phyloP scores from a whole-genome alignment of 2,797 vertebrate genomes.

The Clarias platycephalus region DNA sequence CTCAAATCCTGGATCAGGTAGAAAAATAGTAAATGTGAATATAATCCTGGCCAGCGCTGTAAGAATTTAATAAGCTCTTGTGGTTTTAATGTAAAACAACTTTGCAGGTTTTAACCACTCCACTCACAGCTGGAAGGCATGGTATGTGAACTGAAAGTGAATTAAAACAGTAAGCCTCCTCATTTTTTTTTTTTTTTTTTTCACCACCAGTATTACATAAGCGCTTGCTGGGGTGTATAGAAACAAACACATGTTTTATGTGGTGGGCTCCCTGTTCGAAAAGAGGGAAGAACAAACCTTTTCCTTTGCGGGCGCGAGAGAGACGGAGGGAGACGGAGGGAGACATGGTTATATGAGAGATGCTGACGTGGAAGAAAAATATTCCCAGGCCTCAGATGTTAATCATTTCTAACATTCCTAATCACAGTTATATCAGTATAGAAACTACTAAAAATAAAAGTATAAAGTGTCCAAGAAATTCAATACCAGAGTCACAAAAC shows the following conservation, averaged over 20 bases:
- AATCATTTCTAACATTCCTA: conserved; percentile 16
- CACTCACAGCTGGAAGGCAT: conserved; percentile 25
- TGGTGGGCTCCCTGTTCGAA: conserved; percentile 47
- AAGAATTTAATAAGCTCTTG: conserved; percentile 21
- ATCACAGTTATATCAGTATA: neutral
- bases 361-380: conserved; percentile 28
- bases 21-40: conserved; percentile 70
- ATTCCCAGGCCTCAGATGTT: conserved; percentile 20
- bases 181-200: conserved; percentile 59
- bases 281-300: conserved; percentile 34
- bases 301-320: neutral
- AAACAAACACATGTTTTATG: conserved; percentile 39
- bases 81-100: conserved; percentile 20
- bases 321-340: no score
- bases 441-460: neutral
- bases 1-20: conserved; percentile 74
- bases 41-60: conserved; percentile 38
- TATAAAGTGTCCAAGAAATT: neutral
- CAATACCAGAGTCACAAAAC: neutral
- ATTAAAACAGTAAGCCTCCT: conserved; percentile 13
- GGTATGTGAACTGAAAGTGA: conserved; percentile 16
- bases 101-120: conserved; percentile 27
- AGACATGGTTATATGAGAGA: conserved; percentile 12
- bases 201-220: conserved; percentile 3
- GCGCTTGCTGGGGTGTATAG: conserved; percentile 28